Evolutionary conservation across 2,888 invertebrate genomes (phyloP), one percentile per base, ranked within the genome.

Genomic region (Drosophila incognita): DNA sequence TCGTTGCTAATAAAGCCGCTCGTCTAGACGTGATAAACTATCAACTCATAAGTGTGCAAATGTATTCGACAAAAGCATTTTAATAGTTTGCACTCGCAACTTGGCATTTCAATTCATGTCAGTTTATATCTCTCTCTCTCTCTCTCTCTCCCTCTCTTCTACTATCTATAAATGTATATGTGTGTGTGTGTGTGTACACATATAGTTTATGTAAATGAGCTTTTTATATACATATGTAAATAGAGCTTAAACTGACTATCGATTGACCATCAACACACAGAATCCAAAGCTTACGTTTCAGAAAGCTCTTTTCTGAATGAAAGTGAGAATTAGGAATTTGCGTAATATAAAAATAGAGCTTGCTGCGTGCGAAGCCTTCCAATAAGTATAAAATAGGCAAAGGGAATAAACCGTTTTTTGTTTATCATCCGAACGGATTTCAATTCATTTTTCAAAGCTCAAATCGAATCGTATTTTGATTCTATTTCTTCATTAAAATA

Each of bases 21-120:
- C 67, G 90, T 88, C 84, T 90, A 88, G 87, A 87, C 87, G 81
- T 76, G 82, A 87, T 89, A 83, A 87, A 90, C 87, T 81, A 89
- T 71, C 68, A 77, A 69, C 69, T 59, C 42, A 49, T 31, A 60
- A 56, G 60, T 64, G 51, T 48, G 21, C 36, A 38, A 46, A 46
- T 46, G 46, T 46, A 24, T 46, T 46, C 46, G 2, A 46, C 24
- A 24, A 46, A 46, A 46, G 46, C 46, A 24, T 24, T 46, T 46
- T 46, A 7, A 46, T 40, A 61, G 48, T 49, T 40, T 58, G 48
- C 27, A 57, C 33, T 57, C 57, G 29, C 60, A 56, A 38, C 61
- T 67, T 36, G 31, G 56, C 56, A 67, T 59, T 76, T 65, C 70
- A 61, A 76, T 69, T 64, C 49, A 58, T 48, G 35, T 38, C 49